These are phyloP conservation scores for Noctua pronuba DNA, from an alignment of 2,888 invertebrate species.

Conservation along the genomic window DNA sequence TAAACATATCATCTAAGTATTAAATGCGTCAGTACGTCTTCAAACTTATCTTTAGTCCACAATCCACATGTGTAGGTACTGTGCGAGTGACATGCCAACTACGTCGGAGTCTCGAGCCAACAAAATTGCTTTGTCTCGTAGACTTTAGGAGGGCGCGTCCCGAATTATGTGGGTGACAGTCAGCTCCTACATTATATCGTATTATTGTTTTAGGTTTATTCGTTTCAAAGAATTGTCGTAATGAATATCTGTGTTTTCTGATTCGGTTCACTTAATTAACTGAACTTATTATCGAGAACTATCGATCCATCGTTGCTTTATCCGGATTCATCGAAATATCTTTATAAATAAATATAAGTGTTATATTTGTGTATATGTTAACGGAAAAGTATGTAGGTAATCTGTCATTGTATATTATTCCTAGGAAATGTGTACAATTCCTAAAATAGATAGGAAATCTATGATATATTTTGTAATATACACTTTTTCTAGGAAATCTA, in stretches of 20 bases:
- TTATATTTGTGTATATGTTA: not conserved
- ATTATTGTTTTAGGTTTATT: conserved; percentile 75
- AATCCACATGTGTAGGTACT: conserved; percentile 74
- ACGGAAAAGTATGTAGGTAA: too few species aligned
- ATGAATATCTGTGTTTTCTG: conserved; percentile 31
- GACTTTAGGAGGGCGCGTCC: conserved; percentile 77
- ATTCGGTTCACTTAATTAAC: not conserved
- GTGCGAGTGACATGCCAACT: conserved; percentile 83
- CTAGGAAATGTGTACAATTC: too few species aligned
- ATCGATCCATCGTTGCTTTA: not conserved
- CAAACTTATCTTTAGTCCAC: conserved; percentile 79
- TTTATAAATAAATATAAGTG: not conserved
- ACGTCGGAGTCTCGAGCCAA: conserved; percentile 78
- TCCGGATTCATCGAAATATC: not conserved
- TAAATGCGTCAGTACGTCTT: conserved; percentile 60
- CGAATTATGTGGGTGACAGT: conserved; percentile 77
- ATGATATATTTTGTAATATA: too few species aligned
- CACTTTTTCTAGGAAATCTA: too few species aligned
- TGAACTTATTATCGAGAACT: not conserved
- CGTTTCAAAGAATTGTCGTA: conserved; percentile 64
- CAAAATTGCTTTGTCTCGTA: conserved; percentile 83
- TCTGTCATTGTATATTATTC: too few species aligned
- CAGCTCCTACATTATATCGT: conserved; percentile 69
- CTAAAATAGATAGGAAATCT: too few species aligned
- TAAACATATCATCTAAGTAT: conserved; percentile 36